These are phyloP conservation scores for Phalangium opilio DNA, from an alignment of 2,888 invertebrate species.

Conservation along the genomic window DNA sequence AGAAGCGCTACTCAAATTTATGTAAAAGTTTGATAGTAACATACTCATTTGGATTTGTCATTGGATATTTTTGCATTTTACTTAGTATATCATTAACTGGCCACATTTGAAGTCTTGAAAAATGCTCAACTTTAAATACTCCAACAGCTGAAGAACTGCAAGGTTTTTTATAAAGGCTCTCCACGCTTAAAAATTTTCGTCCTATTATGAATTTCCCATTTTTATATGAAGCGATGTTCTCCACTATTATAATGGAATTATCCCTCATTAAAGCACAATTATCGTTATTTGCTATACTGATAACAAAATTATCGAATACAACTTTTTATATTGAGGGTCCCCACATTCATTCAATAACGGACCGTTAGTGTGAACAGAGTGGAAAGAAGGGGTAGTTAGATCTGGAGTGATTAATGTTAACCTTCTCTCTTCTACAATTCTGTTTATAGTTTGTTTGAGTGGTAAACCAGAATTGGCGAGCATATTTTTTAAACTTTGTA, in stretches of 20 bases:
- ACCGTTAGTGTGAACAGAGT: neutral
- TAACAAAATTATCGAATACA: neutral
- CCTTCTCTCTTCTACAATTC: neutral
- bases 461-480: neutral
- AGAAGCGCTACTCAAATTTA: too few species aligned
- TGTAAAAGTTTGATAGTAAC: too few species aligned
- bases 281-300: neutral
- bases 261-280: conserved; percentile 1
- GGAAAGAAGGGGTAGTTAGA: neutral
- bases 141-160: too few species aligned
- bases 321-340: neutral
- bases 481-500: conserved; percentile 19
- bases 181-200: too few species aligned
- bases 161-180: too few species aligned
- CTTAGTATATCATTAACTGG: too few species aligned
- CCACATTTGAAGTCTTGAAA: too few species aligned
- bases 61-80: too few species aligned
- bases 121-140: too few species aligned
- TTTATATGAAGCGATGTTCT: neutral
- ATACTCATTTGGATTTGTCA: too few species aligned
- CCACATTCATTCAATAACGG: neutral
- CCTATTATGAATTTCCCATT: too few species aligned
- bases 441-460: neutral
- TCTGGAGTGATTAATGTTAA: neutral
- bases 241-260: neutral